phyloP scores from a whole-genome alignment of 2,113 vertebrate species.

The Perognathus longimembris region DNA sequence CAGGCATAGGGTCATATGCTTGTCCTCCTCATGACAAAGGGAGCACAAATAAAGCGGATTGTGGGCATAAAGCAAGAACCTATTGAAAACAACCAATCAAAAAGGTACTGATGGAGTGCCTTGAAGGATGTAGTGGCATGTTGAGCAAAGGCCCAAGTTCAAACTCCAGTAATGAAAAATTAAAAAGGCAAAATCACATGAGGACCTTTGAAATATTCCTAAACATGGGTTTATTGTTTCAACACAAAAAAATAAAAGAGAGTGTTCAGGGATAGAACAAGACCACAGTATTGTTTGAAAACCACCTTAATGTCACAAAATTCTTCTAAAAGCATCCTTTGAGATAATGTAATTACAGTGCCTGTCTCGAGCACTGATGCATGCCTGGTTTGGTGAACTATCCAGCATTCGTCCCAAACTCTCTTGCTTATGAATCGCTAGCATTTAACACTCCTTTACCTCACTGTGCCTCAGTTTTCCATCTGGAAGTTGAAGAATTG shows the following conservation, averaged over 20 bases:
- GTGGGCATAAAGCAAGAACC: too few species aligned
- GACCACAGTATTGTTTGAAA: neutral
- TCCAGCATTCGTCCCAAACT: neutral
- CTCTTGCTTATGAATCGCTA: neutral
- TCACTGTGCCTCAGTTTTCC: neutral
- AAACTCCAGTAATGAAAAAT: too few species aligned
- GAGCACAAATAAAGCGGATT: too few species aligned
- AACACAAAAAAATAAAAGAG: neutral
- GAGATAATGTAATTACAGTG: neutral
- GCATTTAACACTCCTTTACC: neutral
- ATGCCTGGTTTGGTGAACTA: neutral
- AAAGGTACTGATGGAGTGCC: too few species aligned
- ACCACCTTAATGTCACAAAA: neutral
- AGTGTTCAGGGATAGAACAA: neutral
- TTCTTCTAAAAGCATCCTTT: neutral
- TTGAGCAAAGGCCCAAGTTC: too few species aligned
- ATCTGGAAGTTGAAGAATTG: neutral
- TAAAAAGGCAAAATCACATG: neutral
- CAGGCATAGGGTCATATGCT: too few species aligned
- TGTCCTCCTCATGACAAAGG: too few species aligned
- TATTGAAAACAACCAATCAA: too few species aligned
- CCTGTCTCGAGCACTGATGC: rapidly evolving
- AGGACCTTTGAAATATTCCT: neutral
- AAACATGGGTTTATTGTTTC: too few species aligned
- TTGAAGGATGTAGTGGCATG: too few species aligned